Base-by-base conservation (phyloP, 1,140 invertebrate genomes). In the Bombus polaris region DNA sequence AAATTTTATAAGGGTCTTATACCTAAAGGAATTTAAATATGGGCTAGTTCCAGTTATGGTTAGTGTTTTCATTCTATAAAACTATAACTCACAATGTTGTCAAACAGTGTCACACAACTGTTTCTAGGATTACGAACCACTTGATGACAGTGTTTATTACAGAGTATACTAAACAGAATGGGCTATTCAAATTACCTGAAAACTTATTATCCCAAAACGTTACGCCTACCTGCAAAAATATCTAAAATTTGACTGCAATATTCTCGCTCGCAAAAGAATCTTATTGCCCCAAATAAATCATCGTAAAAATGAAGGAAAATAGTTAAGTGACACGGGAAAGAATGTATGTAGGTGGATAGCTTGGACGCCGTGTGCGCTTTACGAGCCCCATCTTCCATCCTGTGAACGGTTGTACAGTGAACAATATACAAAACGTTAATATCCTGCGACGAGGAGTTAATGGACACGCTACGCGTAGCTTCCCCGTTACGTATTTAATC, bases 391-490 rank as follows among this genome's bases (percentile, higher is more conserved):
- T 65, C 75, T 72, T 32, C 25, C 66, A 32, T 66, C 68, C 62
- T 44, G 59, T 22, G 59, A 66, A 78, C 74, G 72, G 28, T n/a
- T 62, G 68, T 3, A n/a, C 37, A 15, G 57, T 57, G 75, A 32
- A 65, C 80, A 70, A 90, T 90, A 76, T 90, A 90, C 89, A 90
- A 90, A 90, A 90, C 86, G 88, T 89, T 90, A 90, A 90, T 90
- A 90, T 90, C 89, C 89, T 90, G 83, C 81, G 86, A 90, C 89
- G 89, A 90, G 89, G 82, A 90, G 89, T 90, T 90, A 90, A 90
- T 90, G 88, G 89, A 90, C 88, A 89, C 76, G 53, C 83, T 70
- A 42, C 73, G 66, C 79, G 47, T n/a, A 32, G 81, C 80, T 66
- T 74, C 80, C 65, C 83, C 32, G 62, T 66, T 57, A 32, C 66